A percentile compares a stretch with the other conserved stretches of the same genome.
These are phyloP conservation scores for Hirtodrosophila confusa DNA, from an alignment of 2,888 invertebrate genomes.

Conservation along the genomic window DNA sequence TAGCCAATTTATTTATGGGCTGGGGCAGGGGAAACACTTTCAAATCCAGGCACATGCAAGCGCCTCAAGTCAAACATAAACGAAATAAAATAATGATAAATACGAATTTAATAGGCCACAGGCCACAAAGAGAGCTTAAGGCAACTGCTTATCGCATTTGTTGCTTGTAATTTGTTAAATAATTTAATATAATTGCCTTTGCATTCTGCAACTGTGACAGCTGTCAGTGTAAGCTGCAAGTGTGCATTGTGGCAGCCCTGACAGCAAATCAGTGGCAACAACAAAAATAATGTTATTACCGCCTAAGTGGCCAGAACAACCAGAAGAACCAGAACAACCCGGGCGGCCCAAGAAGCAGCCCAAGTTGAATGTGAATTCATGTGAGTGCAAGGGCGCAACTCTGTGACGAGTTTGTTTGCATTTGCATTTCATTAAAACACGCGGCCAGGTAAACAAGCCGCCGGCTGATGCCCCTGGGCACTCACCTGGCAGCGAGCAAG, in stretches of 20 bases:
- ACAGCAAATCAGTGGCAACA: constrained; percentile 35
- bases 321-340: no score
- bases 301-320: constrained; percentile 53
- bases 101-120: constrained; percentile 53
- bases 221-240: constrained; percentile 35
- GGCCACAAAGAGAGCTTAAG: constrained; percentile 7
- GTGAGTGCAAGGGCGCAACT: constrained; percentile 24
- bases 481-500: constrained; percentile 28
- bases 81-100: constrained; percentile 65
- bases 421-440: constrained; percentile 78
- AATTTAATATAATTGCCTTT: constrained; percentile 58
- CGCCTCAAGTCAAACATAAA: constrained; percentile 19
- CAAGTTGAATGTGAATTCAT: neutral
- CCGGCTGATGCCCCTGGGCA: constrained; percentile 23
- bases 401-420: constrained; percentile 54
- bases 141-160: neutral
- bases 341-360: no score
- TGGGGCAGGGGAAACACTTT: constrained; percentile 1
- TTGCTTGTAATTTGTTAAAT: constrained; percentile 19
- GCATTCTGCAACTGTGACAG: constrained; percentile 36
- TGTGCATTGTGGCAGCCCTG: constrained; percentile 24
- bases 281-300: constrained; percentile 53
- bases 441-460: constrained; percentile 61
- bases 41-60: constrained; percentile 4
- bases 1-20: constrained; percentile 63